Conservation (phyloP, 2,797 vertebrate species). For the Eulemur albifrons region DNA sequence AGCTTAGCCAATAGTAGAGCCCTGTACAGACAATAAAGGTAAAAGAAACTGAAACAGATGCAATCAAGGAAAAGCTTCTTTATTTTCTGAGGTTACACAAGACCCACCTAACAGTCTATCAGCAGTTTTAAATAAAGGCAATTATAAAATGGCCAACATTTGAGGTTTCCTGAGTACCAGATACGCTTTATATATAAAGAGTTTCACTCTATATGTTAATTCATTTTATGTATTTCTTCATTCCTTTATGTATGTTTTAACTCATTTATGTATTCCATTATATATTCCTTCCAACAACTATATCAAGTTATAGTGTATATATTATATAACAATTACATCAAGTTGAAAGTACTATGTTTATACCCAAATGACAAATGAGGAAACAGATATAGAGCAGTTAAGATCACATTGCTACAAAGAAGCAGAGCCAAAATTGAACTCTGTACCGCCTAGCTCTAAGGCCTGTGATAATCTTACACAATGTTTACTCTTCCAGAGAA, state of each 20-base stretch:
- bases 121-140: slow-evolving; percentile 17
- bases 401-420: not conserved
- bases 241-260: not conserved
- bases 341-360: not conserved
- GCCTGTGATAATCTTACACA: not conserved
- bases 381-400: not conserved
- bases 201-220: not conserved
- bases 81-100: not conserved
- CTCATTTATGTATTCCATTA: not conserved
- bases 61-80: not conserved
- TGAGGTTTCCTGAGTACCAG: not conserved
- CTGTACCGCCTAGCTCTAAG: not conserved
- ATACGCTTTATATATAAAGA: not conserved
- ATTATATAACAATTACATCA: not conserved
- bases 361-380: not conserved
- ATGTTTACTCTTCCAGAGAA: not conserved
- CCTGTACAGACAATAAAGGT: not conserved
- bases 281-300: not conserved
- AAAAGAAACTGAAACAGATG: not conserved
- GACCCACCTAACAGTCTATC: not conserved
- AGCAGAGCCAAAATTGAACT: not conserved
- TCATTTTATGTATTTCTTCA: not conserved
- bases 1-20: not conserved
- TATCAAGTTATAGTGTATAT: not conserved
- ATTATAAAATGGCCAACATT: not conserved